Conservation (phyloP, 2,797 vertebrate genomes). For the Anisognathus igniventris region DNA sequence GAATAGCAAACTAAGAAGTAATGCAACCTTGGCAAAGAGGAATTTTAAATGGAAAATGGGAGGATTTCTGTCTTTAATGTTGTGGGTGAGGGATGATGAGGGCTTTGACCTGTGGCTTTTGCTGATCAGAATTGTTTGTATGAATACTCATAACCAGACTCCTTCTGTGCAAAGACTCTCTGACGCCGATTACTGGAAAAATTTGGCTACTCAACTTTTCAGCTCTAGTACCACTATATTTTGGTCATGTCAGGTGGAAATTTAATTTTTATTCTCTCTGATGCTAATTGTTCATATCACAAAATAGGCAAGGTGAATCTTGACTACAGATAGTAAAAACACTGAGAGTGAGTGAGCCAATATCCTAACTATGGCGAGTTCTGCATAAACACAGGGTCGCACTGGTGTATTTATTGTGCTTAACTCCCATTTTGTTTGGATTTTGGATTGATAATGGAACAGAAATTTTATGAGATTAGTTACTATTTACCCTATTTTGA, state of each 20-base stretch:
- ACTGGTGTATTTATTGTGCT: background rate
- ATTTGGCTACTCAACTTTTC: background rate
- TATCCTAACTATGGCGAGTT: background rate
- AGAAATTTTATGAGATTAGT: background rate
- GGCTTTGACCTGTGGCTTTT: background rate
- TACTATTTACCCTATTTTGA: background rate
- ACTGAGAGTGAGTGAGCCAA: background rate
- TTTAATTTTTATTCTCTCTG: background rate
- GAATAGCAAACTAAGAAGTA: background rate
- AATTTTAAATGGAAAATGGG: background rate
- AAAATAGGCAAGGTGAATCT: background rate
- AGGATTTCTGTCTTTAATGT: background rate
- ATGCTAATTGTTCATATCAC: background rate
- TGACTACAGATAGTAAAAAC: background rate
- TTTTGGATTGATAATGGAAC: background rate
- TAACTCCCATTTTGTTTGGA: background rate
- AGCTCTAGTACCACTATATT: background rate
- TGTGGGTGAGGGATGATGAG: background rate
- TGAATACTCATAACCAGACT: background rate
- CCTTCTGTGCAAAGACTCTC: background rate
- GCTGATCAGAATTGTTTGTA: background rate
- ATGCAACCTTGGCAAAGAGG: background rate
- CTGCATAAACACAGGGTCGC: background rate
- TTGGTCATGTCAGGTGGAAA: background rate
- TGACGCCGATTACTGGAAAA: background rate